Percentiles rank a stretch among this genome's conserved stretches.
Conservation (phyloP, 30 jellyfish, hydroid and myxozoan species). For the Clytia hemisphaerica region DNA sequence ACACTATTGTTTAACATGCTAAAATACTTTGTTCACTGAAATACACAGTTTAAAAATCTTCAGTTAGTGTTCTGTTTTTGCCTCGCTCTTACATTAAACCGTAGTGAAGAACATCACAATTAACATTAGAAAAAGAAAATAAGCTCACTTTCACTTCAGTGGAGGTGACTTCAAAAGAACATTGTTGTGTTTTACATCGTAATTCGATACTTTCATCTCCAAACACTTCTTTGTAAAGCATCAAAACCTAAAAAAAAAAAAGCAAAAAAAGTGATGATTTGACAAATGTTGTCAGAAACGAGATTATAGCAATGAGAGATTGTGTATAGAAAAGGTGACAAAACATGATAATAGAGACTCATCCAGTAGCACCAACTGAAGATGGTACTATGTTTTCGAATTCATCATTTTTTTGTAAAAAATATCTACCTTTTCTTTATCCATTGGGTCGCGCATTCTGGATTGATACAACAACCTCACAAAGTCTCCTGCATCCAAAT, state of each 20-base stretch:
- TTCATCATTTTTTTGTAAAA: too few relatives aligned
- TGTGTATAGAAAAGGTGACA: too few relatives aligned
- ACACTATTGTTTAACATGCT: too few relatives aligned
- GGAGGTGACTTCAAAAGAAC: conserved; percentile 34
- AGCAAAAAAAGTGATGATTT: not conserved
- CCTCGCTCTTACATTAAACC: too few relatives aligned
- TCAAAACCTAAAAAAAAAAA: conserved; percentile 30
- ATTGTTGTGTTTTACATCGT: conserved; percentile 28
- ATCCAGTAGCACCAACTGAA: too few relatives aligned
- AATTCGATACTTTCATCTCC: conserved; percentile 31
- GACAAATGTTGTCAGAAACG: too few relatives aligned
- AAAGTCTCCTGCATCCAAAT: conserved; percentile 73
- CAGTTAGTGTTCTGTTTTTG: too few relatives aligned
- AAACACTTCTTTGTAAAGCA: conserved; percentile 32
- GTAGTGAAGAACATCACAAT: not conserved
- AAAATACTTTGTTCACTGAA: too few relatives aligned
- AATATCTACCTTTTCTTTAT: conserved; percentile 46
- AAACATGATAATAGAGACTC: too few relatives aligned
- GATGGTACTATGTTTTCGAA: too few relatives aligned
- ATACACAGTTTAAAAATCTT: too few relatives aligned
- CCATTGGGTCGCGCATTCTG: conserved; percentile 76
- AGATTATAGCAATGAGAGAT: too few relatives aligned
- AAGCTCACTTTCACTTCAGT: conserved; percentile 29
- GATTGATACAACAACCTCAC: conserved; percentile 48
- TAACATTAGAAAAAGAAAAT: not conserved